These are phyloP conservation scores for Xestia sexstrigata DNA, from an alignment of 2,888 invertebrate species.

Conservation along the genomic window DNA sequence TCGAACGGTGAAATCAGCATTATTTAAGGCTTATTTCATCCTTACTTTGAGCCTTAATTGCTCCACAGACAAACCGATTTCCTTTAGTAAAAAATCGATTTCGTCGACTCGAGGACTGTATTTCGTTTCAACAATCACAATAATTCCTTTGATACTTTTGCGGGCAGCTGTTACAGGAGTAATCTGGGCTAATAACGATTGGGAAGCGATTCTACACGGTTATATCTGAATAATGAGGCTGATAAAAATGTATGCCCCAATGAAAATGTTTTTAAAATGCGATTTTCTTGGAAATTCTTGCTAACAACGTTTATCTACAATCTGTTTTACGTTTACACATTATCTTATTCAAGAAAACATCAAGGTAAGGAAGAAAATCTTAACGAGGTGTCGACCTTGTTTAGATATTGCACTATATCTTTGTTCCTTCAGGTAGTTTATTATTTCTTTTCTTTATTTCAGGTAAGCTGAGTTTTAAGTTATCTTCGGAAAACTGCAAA, in stretches of 20 bases:
- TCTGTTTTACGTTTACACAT: constrained; percentile 39
- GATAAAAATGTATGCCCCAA: constrained; percentile 66
- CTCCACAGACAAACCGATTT: constrained; percentile 54
- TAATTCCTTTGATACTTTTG: constrained; percentile 65
- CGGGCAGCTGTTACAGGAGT: constrained; percentile 70
- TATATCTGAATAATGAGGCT: constrained; percentile 68
- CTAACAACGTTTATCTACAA: constrained; percentile 38
- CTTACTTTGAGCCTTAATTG: constrained; percentile 65
- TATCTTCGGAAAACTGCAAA: not conserved
- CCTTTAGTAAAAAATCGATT: constrained; percentile 61
- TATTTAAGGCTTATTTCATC: constrained; percentile 62
- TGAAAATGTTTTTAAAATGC: constrained; percentile 59
- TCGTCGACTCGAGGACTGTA: constrained; percentile 29
- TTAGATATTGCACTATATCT: constrained; percentile 1
- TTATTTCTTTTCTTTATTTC: constrained; percentile 22
- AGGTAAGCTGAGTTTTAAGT: constrained; percentile 26
- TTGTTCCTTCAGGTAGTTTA: not conserved
- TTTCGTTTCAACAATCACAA: constrained; percentile 69
- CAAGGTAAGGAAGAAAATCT: not conserved
- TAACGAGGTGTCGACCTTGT: constrained; percentile 16
- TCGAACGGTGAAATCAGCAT: constrained; percentile 56
- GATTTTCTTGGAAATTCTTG: constrained; percentile 27
- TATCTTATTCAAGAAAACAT: constrained; percentile 34
- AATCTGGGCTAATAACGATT: constrained; percentile 70
- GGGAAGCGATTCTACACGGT: constrained; percentile 63